These are phyloP conservation scores for Therioaphis trifolii DNA, from an alignment of 2,888 invertebrate species.

Conservation along the genomic window DNA sequence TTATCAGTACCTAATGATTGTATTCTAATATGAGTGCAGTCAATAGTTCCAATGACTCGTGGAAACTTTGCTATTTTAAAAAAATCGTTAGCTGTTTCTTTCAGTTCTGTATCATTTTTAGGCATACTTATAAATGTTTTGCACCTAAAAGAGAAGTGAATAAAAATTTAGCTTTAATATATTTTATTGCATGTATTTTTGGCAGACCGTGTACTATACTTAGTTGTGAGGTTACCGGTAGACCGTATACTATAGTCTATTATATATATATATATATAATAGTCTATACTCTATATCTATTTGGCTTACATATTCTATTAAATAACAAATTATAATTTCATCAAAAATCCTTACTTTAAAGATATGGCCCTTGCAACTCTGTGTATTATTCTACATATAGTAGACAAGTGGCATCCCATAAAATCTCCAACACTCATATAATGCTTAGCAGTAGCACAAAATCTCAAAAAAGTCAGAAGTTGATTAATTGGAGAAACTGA, in stretches of 20 bases:
- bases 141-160: constrained; percentile 2
- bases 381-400: constrained; percentile 9
- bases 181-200: constrained; percentile 11
- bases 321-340: not conserved
- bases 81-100: constrained; percentile 3
- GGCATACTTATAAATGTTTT: constrained; percentile 2
- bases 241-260: constrained; percentile 16
- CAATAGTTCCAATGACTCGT: constrained; percentile 1
- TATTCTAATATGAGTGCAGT: constrained; percentile 18
- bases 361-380: constrained; percentile 12
- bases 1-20: constrained; percentile 15
- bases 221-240: constrained; percentile 7
- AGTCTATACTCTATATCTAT: constrained; percentile 16
- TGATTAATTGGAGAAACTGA: constrained; percentile 18
- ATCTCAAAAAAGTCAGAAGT: constrained; percentile 9
- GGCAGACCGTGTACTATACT: not conserved
- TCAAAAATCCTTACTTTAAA: constrained; percentile 2
- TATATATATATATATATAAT: constrained; percentile 16
- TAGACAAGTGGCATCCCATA: constrained; percentile 11
- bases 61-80: not conserved
- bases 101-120: not conserved
- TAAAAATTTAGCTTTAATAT: not conserved
- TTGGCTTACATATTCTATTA: not conserved
- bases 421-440: constrained; percentile 12
- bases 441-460: not conserved